Conservation (phyloP, 2,113 vertebrate genomes). For the Calyptomena viridis region DNA sequence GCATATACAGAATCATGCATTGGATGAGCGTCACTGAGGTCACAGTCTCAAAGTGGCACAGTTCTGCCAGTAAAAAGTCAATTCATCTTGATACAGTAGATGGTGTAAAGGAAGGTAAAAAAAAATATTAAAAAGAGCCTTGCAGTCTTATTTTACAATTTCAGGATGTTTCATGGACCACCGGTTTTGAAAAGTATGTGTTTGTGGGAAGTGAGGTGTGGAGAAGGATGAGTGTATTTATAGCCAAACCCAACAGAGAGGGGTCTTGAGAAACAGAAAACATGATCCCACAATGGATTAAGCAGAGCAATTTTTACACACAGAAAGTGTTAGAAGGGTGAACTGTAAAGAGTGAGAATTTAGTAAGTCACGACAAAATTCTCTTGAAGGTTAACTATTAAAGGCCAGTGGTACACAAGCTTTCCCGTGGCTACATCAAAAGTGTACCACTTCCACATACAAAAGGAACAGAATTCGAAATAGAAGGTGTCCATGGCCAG, state of each 20-base stretch:
- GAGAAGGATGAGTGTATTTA: neutral
- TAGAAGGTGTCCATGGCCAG: neutral
- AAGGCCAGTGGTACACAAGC: neutral
- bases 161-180: neutral
- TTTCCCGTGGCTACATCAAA: neutral
- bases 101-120: neutral
- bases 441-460: neutral
- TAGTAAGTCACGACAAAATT: neutral
- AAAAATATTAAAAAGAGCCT: neutral
- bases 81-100: neutral
- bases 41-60: neutral
- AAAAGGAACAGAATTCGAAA: neutral
- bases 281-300: neutral
- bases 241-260: neutral
- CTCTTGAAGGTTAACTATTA: neutral
- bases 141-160: neutral
- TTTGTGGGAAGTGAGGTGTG: neutral
- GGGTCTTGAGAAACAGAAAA: neutral
- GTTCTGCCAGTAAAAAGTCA: neutral
- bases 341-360: neutral
- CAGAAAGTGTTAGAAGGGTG: neutral
- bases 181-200: neutral
- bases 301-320: neutral
- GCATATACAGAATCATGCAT: neutral
- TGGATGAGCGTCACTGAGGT: neutral